Conservation (phyloP, 2,888 invertebrate species). For the Zygogramma bicolorata region DNA sequence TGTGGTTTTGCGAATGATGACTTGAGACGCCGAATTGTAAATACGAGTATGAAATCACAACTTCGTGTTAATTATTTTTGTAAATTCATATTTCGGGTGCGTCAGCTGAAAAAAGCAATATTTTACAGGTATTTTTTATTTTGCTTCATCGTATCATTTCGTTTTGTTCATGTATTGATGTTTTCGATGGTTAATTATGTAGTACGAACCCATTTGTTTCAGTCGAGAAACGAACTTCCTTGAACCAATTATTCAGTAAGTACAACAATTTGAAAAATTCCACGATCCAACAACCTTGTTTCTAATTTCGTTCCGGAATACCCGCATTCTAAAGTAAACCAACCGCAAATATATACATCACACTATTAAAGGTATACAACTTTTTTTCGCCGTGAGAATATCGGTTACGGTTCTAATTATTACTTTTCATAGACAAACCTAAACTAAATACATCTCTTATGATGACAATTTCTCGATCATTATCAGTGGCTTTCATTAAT, state of each 20-base stretch:
- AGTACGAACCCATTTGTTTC: too few relatives aligned
- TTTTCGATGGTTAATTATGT: too few relatives aligned
- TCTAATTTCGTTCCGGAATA: conserved; percentile 4
- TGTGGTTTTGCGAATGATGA: too few relatives aligned
- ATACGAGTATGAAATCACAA: too few relatives aligned
- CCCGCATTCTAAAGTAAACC: conserved; percentile 11
- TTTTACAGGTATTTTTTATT: too few relatives aligned
- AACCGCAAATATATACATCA: conserved; percentile 6
- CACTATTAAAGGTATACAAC: background rate
- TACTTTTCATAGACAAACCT: background rate
- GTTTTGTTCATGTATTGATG: too few relatives aligned
- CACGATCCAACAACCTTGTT: background rate
- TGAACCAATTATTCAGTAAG: background rate
- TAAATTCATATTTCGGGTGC: too few relatives aligned
- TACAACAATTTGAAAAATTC: background rate
- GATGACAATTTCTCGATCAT: background rate
- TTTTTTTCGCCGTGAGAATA: conserved; percentile 3
- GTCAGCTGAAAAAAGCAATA: too few relatives aligned
- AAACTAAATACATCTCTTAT: background rate
- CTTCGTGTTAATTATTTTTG: too few relatives aligned
- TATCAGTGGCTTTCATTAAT: background rate
- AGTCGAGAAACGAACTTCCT: background rate
- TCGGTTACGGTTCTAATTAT: background rate
- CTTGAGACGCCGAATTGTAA: too few relatives aligned
- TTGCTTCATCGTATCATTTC: too few relatives aligned